A percentile compares a stretch with the other conserved stretches of the same genome.
These are phyloP conservation scores for Ernsta delagoae DNA, from an alignment of 2,888 invertebrate genomes.

Conservation along the genomic window DNA sequence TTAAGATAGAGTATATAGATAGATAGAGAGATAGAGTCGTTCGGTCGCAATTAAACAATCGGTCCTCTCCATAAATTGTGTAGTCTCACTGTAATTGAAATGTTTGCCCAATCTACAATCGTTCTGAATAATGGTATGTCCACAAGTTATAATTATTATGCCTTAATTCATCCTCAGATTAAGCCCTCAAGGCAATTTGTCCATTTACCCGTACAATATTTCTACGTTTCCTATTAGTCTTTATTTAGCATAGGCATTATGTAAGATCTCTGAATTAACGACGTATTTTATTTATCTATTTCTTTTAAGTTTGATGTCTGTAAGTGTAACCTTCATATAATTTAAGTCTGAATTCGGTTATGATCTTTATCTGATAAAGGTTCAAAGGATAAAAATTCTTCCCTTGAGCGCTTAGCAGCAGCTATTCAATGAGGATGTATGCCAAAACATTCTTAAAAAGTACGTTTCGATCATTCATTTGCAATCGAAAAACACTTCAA, in stretches of 20 bases:
- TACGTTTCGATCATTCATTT: slow-evolving; percentile 16
- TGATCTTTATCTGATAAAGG: not conserved
- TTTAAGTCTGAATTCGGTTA: not conserved
- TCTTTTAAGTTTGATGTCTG: not conserved
- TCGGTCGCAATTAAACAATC: slow-evolving; percentile 35
- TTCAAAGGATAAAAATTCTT: not conserved
- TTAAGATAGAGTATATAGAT: slow-evolving; percentile 31
- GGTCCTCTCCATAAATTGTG: slow-evolving; percentile 30
- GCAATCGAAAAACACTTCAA: slow-evolving; percentile 18
- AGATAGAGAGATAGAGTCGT: no score
- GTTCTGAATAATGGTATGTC: slow-evolving; percentile 27
- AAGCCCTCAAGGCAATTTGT: no score
- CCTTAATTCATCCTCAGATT: not conserved
- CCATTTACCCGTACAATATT: no score
- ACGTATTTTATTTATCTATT: not conserved
- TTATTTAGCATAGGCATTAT: no score
- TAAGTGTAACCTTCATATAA: not conserved
- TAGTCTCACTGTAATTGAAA: slow-evolving; percentile 29
- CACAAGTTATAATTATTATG: slow-evolving; percentile 6
- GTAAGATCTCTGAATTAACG: no score
- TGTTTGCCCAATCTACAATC: slow-evolving; percentile 31
- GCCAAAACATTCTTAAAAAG: not conserved
- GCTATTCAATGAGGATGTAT: not conserved
- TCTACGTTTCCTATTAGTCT: no score
- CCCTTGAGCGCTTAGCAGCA: not conserved